A percentile compares a stretch with the other conserved stretches of the same genome.
Evolutionary conservation across 2,888 invertebrate genomes (phyloP).

Genomic region (Noctua comes): DNA sequence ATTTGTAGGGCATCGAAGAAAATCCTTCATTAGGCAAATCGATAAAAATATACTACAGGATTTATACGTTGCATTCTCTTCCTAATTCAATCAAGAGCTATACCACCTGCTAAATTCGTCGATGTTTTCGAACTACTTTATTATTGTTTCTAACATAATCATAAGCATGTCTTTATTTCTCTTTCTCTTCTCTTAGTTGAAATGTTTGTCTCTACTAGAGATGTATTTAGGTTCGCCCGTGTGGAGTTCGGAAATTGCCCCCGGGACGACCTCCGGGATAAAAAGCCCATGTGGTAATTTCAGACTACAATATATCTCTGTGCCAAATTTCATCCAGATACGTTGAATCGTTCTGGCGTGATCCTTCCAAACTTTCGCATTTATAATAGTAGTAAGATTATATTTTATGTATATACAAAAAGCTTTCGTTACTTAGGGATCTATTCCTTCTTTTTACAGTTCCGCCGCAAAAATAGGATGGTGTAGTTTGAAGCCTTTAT

Average conservation of each 20-base stretch:
- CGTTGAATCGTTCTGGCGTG: neutral
- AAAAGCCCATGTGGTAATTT: neutral
- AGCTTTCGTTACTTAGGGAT: neutral
- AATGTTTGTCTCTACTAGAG: neutral
- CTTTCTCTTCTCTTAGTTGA: neutral
- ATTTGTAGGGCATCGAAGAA: neutral
- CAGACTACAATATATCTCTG: too few relatives aligned
- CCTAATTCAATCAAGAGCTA: neutral
- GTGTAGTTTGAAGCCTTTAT: neutral
- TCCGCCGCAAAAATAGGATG: neutral
- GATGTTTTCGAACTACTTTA: neutral
- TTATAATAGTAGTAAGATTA: neutral
- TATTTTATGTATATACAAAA: neutral
- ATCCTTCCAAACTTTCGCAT: neutral
- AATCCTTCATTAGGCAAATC: neutral
- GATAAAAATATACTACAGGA: neutral
- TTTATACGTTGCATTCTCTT: neutral
- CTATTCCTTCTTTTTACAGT: neutral
- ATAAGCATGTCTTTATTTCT: neutral
- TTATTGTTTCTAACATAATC: neutral
- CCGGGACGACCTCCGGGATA: neutral
- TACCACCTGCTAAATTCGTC: neutral
- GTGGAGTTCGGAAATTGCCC: neutral
- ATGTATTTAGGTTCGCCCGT: neutral
- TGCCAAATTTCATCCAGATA: neutral